Percentiles rank a stretch among this genome's conserved stretches.
phyloP scores from a whole-genome alignment of 2,888 invertebrate genomes.

The Linyphia triangularis region DNA sequence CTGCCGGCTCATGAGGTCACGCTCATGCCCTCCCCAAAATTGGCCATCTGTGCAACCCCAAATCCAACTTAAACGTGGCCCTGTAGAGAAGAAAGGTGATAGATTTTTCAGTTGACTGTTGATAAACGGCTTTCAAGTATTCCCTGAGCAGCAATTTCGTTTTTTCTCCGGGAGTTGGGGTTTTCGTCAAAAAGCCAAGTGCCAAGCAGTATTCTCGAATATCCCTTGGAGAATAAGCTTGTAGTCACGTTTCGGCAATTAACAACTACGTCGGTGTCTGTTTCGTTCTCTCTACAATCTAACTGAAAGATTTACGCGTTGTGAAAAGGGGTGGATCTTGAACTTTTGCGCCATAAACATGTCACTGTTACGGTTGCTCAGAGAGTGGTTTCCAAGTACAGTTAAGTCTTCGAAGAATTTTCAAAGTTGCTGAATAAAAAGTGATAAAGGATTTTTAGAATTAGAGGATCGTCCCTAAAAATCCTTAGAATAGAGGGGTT shows the following conservation, averaged over 20 bases:
- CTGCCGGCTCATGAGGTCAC: too few relatives aligned
- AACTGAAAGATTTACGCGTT: not conserved
- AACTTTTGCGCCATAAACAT: not conserved
- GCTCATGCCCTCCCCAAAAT: conserved; percentile 24
- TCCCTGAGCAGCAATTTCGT: conserved; percentile 12
- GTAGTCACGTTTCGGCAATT: conserved; percentile 33
- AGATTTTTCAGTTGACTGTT: conserved; percentile 4
- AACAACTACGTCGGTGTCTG: not conserved
- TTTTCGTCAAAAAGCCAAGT: conserved; percentile 5
- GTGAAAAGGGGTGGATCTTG: not conserved
- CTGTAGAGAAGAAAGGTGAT: not conserved
- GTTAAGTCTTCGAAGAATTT: too few relatives aligned
- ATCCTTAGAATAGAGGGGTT: too few relatives aligned
- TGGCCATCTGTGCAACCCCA: conserved; percentile 41
- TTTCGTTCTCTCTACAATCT: not conserved
- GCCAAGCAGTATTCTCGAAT: too few relatives aligned
- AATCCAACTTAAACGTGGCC: not conserved
- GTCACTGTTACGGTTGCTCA: not conserved
- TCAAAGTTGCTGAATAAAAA: too few relatives aligned
- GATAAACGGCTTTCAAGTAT: conserved; percentile 11
- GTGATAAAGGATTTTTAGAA: too few relatives aligned
- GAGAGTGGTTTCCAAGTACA: not conserved
- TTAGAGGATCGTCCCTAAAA: too few relatives aligned
- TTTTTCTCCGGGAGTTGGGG: not conserved
- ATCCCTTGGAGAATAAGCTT: not conserved